Base-by-base conservation (phyloP, 2,797 vertebrate species). In the Lutjanus argentimaculatus region DNA sequence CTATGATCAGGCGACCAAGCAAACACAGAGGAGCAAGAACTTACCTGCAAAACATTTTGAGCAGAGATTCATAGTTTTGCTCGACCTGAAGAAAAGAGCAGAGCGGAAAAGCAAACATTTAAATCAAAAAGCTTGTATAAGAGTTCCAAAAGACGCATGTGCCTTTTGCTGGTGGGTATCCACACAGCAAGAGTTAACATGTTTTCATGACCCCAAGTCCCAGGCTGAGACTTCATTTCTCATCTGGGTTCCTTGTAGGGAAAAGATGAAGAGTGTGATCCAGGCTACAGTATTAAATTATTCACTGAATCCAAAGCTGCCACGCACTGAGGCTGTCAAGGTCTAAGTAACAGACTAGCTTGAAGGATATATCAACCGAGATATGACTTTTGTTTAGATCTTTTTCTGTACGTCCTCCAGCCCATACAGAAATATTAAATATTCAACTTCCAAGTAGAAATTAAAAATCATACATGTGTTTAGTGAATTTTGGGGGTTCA, bases 1-100 rank as follows among this genome's bases (percentile, higher is more conserved):
- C 22, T 7, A 17, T 30, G 45, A 70, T 53, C 17, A 57, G 6
- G 21, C 7, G 2, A 46, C 21, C 17, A 71, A 40, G 74, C 21
- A 69, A 72, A 67, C 25, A 63, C 1, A 74, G 21, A 15, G 45
- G 13, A 83, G 70, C 22, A 22, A 63, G 8, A 67, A 88, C 97
- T 96, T 97, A 99, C 98, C 98, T 95, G 98, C 96, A 96, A 99
- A 99, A 97, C 98, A 99, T 96, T 99, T 98, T 91, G 98, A 99
- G 96, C 98, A 99, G 89, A 99, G 97, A 94, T 99, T 99, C 97
- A 98, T 99, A 87, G 98, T 99, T 98, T 99, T 99, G 96, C 98
- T 99, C 80, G 98, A 99, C 96, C 98, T 99, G 91, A 49, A 46
- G 58, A 80, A 63, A 87, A 83, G 13, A 76, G 52, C 9, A 85